phyloP scores from a whole-genome alignment of 2,113 vertebrate genomes.

The Melanerpes formicivorus region DNA sequence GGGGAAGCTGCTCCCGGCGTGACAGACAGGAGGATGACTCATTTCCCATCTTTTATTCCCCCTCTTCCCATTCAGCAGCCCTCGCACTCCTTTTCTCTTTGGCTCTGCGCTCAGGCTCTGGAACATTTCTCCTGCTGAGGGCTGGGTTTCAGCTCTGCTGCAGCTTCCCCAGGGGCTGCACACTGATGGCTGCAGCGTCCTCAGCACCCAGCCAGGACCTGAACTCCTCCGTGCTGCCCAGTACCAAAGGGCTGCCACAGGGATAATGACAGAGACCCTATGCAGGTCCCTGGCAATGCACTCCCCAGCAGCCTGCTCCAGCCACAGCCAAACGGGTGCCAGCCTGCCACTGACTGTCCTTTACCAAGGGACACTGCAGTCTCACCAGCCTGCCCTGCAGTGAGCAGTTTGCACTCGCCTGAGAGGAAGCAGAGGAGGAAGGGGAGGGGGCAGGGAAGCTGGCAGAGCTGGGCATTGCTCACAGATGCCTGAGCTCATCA shows the following conservation, averaged over 20 bases:
- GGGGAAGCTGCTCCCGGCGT: not conserved
- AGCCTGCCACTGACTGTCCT: not conserved
- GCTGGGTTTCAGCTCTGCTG: not conserved
- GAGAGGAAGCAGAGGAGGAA: not conserved
- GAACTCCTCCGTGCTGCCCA: rapidly evolving
- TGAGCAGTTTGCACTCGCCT: not conserved
- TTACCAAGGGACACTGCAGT: slow-evolving; percentile 47
- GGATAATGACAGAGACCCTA: not conserved
- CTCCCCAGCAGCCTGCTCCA: not conserved
- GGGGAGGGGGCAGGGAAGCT: not conserved
- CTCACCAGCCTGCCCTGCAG: slow-evolving; percentile 19
- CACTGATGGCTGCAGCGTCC: not conserved
- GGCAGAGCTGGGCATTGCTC: not conserved
- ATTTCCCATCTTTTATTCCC: slow-evolving; percentile 55
- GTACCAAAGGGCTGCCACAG: not conserved
- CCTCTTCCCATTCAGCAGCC: slow-evolving; percentile 46
- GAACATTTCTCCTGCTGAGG: not conserved
- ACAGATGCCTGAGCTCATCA: slow-evolving; percentile 32
- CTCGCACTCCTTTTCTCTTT: slow-evolving; percentile 31
- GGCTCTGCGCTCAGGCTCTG: not conserved
- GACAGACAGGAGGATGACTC: slow-evolving; percentile 37
- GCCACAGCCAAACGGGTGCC: not conserved
- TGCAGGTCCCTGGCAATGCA: not conserved
- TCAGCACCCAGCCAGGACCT: not conserved
- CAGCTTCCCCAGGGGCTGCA: not conserved